Evolutionary conservation across 2,113 vertebrate species (phyloP), one percentile per base, ranked within the genome.

Genomic region (Chroicocephalus ridibundus): DNA sequence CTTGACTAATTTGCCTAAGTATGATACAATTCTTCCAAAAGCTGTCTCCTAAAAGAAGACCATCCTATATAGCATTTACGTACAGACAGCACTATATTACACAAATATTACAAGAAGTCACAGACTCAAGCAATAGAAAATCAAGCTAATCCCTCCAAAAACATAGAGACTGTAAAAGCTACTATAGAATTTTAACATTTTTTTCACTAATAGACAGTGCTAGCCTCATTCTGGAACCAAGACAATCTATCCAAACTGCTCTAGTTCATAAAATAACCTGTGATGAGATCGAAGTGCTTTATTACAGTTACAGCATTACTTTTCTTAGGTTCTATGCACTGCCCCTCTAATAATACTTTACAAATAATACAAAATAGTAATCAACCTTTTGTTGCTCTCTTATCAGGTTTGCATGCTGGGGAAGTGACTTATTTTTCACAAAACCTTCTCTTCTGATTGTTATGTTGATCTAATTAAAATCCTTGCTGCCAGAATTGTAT

Each of bases 91-190:
- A 55, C 54, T 79, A 38, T 68, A 34, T 49, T 58, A 95, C 46
- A 91, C 11, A 82, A 68, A 19, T 21, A 24, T 19, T 77, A 78
- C 27, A 4, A 66, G 77, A 93, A 80, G 38, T 95, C 78, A 76
- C 44, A 87, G 66, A 76, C 58, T 91, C 51, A 54, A 87, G 86
- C 64, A 88, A 58, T 25, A 94, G 40, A 93, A 93, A 95, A 75
- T n/a, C 21, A 91, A 60, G 40, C 46, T 75, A 19, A 74, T 77
- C 32, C 75, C 57, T 92, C 58, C 13, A 69, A 82, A 90, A 84
- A 4, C 62, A 81, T 2, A 58, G 25, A 70, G 18, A 54, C 20
- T 72, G 34, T 29, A 85, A 65, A 89, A 60, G 40, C 52, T 71
- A 32, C 52, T 76, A 11, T 2, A 69, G 62, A 79, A 42, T 58